Evolutionary conservation across 2,888 invertebrate genomes (phyloP), one percentile per base, ranked within the genome.

Genomic region (Resseliella maxima): DNA sequence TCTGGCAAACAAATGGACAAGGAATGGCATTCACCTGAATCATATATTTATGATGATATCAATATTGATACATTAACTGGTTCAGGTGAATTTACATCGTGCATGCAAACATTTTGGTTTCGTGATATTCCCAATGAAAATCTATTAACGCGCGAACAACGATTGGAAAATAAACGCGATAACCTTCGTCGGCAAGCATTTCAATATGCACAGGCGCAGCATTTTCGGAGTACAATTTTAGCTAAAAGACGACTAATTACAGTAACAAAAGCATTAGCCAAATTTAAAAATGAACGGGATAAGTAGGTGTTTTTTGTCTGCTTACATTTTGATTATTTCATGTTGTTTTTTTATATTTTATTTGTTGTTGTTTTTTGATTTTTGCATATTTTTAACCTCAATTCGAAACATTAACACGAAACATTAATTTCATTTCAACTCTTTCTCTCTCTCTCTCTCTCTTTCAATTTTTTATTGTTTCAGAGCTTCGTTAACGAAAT

Each of bases 21-120:
- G 54, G 88, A 89, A 83, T 93, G 93, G 93, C 92, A 92, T 86
- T 92, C 93, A 1, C 93, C 93, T 0, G 92, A 92, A 8, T 91
- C 92, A 31, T 91, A 91, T 21, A 89, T 92, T 86, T 92, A 92
- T 87, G 90, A 91, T 85, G 92, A 92, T 87, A 92, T 46, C 87
- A 88, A 85, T 88, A 88, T 86, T 87, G 88, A 72, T 88, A 88
- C 87, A 83, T 86, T 81, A 31, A 18, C 46, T 0, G 72, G 86
- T 86, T 87, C 87, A 87, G 59, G 89, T 88, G 85, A 88, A 10
- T n/a, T 89, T 85, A 89, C 90, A 54, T 90, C 89, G 86, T 90
- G 90, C 87, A 86, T 90, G 83, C 91, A 91, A 87, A 88, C 88
- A 1, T 88, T 89, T 86, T 91, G 91, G 91, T 54, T 90, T 81